Base-by-base conservation (phyloP, 2,888 invertebrate species). In the Alsophila aescularia region DNA sequence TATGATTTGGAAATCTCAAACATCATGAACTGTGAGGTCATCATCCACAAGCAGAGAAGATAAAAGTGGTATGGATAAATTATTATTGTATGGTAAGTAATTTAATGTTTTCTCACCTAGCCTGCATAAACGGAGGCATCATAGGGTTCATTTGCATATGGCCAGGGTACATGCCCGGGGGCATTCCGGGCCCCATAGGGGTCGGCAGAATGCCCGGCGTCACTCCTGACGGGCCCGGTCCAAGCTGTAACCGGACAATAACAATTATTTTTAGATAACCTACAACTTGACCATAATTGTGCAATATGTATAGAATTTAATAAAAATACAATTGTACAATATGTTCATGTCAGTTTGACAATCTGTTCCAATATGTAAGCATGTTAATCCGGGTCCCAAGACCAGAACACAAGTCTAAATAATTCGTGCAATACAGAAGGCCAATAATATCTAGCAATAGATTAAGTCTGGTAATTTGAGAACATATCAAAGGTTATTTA, bases 61-160 rank as follows among this genome's bases (percentile, higher is more conserved):
- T n/a, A n/a, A n/a, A n/a, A n/a, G n/a, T n/a, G n/a, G n/a, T n/a
- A n/a, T n/a, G n/a, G n/a, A n/a, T n/a, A n/a, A n/a, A n/a, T n/a
- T n/a, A n/a, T n/a, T n/a, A n/a, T n/a, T n/a, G n/a, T 21, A 21
- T 21, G 4, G 7, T 6, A 14, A 14, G 8, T 34, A n/a, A 7
- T 14, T 14, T 10, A 14, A 2, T 35, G 16, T 44, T 21, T 15
- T 18, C 75, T 80, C 65, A 90, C 90, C 90, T 81, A 70, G 93
- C 94, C 66, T 93, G 93, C 94, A 96, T 95, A 75, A 95, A 96
- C 13, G 94, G 95, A 61, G 94, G 95, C 75, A 95, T 95, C 93
- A 94, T 93, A 34, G 86, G 92, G 54, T 95, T 95, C 93, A 96
- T 95, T 34, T 93, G 93, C 94, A 96, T 95, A 40, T 77, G 87